Percentiles rank a stretch among this genome's conserved stretches.
phyloP scores from a whole-genome alignment of 2,797 vertebrate species.

The Microctenopoma stevenorrisi region DNA sequence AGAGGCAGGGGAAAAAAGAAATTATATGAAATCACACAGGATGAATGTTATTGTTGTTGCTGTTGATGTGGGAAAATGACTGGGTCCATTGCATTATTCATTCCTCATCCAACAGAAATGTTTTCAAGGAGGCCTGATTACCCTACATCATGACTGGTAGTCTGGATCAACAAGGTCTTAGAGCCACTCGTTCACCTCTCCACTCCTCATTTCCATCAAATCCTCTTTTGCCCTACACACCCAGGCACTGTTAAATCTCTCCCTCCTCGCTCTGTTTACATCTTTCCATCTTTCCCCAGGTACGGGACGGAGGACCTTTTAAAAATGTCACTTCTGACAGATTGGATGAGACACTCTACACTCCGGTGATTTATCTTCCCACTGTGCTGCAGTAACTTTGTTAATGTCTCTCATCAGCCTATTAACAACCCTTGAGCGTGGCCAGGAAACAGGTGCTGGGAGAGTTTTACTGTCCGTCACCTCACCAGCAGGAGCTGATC shows the following conservation, averaged over 20 bases:
- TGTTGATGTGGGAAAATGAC: constrained; percentile 76
- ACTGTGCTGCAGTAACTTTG: constrained; percentile 68
- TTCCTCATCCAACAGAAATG: constrained; percentile 57
- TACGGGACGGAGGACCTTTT: constrained; percentile 62
- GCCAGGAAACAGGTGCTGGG: constrained; percentile 78
- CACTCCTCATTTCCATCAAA: constrained; percentile 35
- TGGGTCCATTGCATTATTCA: constrained; percentile 58
- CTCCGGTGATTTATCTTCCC: constrained; percentile 77
- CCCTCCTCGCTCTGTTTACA: constrained; percentile 39
- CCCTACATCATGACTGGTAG: constrained; percentile 47
- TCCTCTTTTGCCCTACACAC: constrained; percentile 33
- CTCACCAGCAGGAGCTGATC: constrained; percentile 60
- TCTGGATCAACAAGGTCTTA: constrained; percentile 44
- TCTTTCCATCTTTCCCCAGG: constrained; percentile 55
- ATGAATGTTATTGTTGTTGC: constrained; percentile 77
- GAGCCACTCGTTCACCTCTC: constrained; percentile 36
- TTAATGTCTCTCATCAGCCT: constrained; percentile 81
- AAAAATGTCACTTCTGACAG: constrained; percentile 69
- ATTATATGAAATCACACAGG: constrained; percentile 79
- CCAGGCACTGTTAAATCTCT: constrained; percentile 52
- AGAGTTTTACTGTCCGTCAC: constrained; percentile 76
- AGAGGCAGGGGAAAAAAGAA: constrained; percentile 74
- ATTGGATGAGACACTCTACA: constrained; percentile 59
- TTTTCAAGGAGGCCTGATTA: constrained; percentile 57
- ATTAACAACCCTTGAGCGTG: constrained; percentile 77